Base-by-base conservation (phyloP, 2,113 vertebrate species). In the Pontoporia blainvillei region DNA sequence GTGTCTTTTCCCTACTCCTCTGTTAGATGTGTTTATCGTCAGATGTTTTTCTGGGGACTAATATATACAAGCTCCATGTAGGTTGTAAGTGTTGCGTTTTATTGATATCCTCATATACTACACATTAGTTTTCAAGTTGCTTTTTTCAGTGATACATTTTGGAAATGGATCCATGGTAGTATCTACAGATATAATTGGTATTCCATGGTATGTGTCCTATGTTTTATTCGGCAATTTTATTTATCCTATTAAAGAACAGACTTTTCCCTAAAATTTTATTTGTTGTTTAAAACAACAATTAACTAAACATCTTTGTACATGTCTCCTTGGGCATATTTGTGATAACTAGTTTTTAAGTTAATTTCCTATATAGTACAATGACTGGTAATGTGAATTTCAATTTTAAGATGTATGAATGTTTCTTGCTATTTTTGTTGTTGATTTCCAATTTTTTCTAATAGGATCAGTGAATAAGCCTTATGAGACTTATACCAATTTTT, bases 251-350 rank as follows among this genome's bases (percentile, higher is more conserved):
- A 46, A 92, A 59, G 41, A 90, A 29, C 5, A 61, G 64, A 62
- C 2, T 39, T 17, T 34, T 27, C 52, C 15, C 13, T 3, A 5
- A n/a, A 25, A 67, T 81, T 61, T 49, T 78, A 8, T 73, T 78
- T 54, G 44, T 92, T 92, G 41, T n/a, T 95, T 75, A 72, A 96
- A 83, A 61, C 23, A 91, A 76, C 23, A 31, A 34, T 96, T 62
- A 69, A 46, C 31, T 83, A 29, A 82, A 61, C 34, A 75, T 87
- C 27, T 91, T 94, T 88, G 18, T 78, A 39, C 8, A 69, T 71
- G 67, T 87, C 15, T 76, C 69, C 29, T 87, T 83, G 41, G 83
- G 25, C 29, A 44, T 67, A 73, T 66, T 59, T 73, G 11, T 81
- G 57, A 81, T 64, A 57, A 90, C 25, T 73, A 49, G 34, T 72